Conservation (phyloP, 1,140 invertebrate species). For the Wasmannia auropunctata region DNA sequence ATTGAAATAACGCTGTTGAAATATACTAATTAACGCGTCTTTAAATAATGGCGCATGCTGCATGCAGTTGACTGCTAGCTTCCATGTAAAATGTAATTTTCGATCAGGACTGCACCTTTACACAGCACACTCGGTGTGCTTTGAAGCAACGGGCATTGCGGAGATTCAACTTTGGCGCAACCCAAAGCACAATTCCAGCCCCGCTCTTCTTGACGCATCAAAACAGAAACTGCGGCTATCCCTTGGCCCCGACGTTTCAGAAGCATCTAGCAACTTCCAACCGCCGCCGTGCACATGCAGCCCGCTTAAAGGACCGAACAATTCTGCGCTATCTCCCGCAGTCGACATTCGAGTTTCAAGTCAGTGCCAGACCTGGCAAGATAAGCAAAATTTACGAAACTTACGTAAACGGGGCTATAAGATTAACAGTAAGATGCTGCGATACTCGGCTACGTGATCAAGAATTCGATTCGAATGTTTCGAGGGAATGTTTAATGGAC, state of each 20-base stretch:
- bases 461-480: slow-evolving; percentile 7
- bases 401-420: slow-evolving; percentile 42
- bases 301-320: slow-evolving; percentile 69
- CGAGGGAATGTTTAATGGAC: background rate
- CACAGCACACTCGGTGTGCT: background rate
- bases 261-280: slow-evolving; percentile 66
- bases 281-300: slow-evolving; percentile 64
- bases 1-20: background rate
- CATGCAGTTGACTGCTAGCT: slow-evolving; percentile 14
- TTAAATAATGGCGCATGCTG: background rate
- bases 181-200: slow-evolving; percentile 47
- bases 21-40: no score
- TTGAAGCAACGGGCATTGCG: slow-evolving; percentile 27
- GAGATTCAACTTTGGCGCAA: slow-evolving; percentile 65
- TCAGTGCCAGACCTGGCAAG: slow-evolving; percentile 63
- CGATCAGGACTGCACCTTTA: slow-evolving; percentile 7
- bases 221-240: slow-evolving; percentile 60
- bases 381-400: slow-evolving; percentile 65
- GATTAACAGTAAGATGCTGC: slow-evolving; percentile 19
- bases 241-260: slow-evolving; percentile 45
- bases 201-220: slow-evolving; percentile 53
- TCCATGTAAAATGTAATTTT: slow-evolving; percentile 25
- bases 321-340: slow-evolving; percentile 66
- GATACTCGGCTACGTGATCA: background rate
- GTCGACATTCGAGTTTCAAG: slow-evolving; percentile 63